These are phyloP conservation scores for Chelon auratus DNA, from an alignment of 2,797 vertebrate genomes.

Conservation along the genomic window DNA sequence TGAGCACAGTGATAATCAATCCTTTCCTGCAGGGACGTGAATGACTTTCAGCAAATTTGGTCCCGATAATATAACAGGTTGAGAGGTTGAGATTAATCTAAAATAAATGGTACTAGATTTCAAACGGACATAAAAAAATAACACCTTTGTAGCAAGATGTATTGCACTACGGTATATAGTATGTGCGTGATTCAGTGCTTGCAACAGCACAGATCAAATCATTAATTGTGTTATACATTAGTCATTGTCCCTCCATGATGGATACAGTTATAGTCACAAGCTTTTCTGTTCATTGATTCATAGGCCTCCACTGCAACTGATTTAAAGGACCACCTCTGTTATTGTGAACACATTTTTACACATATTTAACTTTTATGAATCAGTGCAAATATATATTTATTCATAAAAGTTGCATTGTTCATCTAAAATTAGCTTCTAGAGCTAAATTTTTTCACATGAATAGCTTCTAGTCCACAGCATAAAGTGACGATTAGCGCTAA, in stretches of 20 bases:
- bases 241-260: too few species aligned
- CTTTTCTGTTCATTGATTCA: not conserved
- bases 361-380: too few species aligned
- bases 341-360: not conserved
- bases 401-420: not conserved
- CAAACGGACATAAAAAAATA: too few species aligned
- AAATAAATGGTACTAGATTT: not conserved
- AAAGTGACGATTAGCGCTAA: not conserved
- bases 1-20: not conserved
- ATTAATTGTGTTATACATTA: too few species aligned
- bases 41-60: not conserved
- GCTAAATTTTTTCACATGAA: not conserved
- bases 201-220: too few species aligned
- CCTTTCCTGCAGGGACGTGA: not conserved
- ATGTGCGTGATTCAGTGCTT: too few species aligned
- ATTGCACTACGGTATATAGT: too few species aligned
- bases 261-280: too few species aligned
- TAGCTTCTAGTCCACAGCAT: not conserved
- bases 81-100: not conserved
- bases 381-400: not conserved
- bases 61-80: not conserved
- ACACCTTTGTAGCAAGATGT: too few species aligned
- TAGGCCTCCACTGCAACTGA: not conserved
- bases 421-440: not conserved
- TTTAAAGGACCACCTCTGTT: not conserved